These are phyloP conservation scores for Andrena hattorfiana DNA, from an alignment of 2,888 invertebrate genomes.

Conservation along the genomic window DNA sequence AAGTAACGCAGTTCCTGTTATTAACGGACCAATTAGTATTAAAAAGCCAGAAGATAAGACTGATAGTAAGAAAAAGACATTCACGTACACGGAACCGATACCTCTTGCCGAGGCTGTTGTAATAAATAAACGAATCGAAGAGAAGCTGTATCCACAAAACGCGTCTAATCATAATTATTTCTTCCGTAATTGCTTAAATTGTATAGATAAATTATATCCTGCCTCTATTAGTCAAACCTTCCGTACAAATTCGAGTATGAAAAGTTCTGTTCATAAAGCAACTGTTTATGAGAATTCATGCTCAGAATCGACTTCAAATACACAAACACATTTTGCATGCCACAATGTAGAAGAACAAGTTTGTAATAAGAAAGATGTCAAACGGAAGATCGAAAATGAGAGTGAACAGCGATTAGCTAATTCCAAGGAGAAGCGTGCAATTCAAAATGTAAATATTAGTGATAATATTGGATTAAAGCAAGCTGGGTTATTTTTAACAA, in stretches of 20 bases:
- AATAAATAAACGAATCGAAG: conserved; percentile 82
- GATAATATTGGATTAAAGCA: not conserved
- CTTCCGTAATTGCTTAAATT: conserved; percentile 56
- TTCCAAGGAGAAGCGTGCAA: not conserved
- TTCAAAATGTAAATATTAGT: conserved; percentile 1
- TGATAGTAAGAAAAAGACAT: conserved; percentile 75
- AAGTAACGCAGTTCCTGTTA: conserved; percentile 84
- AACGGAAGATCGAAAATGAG: not conserved
- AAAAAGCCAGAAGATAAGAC: conserved; percentile 69
- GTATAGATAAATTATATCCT: conserved; percentile 52
- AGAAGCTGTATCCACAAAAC: conserved; percentile 80
- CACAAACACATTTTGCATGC: conserved; percentile 4
- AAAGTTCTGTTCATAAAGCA: conserved; percentile 9
- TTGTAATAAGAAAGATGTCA: conserved; percentile 3
- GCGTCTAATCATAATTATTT: conserved; percentile 76
- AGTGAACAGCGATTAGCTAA: conserved; percentile 1
- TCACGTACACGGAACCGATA: conserved; percentile 81
- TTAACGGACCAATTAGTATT: conserved; percentile 85
- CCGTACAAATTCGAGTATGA: conserved; percentile 35
- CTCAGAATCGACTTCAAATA: conserved; percentile 24
- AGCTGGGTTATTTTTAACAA: not conserved
- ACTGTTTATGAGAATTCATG: conserved; percentile 22
- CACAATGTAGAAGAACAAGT: conserved; percentile 21
- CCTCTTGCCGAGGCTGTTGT: conserved; percentile 80
- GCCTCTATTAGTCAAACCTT: conserved; percentile 19